Percentiles rank a stretch among this genome's conserved stretches.
Conservation (phyloP, 2,113 vertebrate genomes). For the Catharus minimus region DNA sequence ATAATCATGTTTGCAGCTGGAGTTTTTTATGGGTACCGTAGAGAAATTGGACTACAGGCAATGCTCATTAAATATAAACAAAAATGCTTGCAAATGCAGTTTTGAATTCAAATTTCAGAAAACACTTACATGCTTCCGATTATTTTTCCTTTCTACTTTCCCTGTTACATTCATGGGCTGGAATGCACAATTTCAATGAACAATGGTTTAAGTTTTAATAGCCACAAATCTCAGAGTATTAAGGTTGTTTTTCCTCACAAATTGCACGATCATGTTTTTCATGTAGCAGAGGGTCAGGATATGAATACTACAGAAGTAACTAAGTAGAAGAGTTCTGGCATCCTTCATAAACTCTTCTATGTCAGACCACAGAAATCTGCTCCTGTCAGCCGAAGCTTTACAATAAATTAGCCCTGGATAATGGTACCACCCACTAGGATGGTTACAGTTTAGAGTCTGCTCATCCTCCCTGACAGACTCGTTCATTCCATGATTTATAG, state of each 20-base stretch:
- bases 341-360: not conserved
- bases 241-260: not conserved
- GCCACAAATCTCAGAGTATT: not conserved
- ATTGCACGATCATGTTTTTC: not conserved
- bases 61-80: not conserved
- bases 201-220: slow-evolving; percentile 1
- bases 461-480: not conserved
- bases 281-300: not conserved
- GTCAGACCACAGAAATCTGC: slow-evolving; percentile 7
- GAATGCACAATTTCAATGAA: slow-evolving; percentile 7
- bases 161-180: not conserved
- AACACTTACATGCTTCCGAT: not conserved
- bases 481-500: not conserved
- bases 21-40: not conserved
- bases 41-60: not conserved
- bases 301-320: not conserved
- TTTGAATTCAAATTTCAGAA: not conserved
- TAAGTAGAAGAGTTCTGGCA: slow-evolving; percentile 32
- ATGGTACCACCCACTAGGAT: slow-evolving; percentile 2
- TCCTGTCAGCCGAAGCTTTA: not conserved
- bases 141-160: slow-evolving; percentile 20
- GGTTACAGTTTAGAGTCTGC: slow-evolving; percentile 2
- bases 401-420: not conserved
- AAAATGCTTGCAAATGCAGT: not conserved
- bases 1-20: not conserved